Base-by-base conservation (phyloP, 2,113 vertebrate species). In the Nothoprocta perdicaria region DNA sequence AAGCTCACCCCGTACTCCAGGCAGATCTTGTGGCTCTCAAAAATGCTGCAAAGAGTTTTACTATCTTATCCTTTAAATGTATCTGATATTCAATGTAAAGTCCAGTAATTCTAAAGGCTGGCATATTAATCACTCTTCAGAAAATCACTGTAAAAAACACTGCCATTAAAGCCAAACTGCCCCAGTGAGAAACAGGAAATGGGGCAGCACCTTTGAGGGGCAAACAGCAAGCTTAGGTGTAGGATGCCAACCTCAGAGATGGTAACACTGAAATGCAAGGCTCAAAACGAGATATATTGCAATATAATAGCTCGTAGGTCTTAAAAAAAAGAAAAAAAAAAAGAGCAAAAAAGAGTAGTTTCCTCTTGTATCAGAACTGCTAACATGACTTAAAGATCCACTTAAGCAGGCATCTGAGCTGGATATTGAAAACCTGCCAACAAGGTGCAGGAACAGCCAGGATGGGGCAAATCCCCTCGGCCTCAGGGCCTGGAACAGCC, bases 111-210 rank as follows among this genome's bases (percentile, higher is more conserved):
- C 29, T 61, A 22, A 29, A 55, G 19, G 11, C 41, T 75, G 71
- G 8, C 62, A 65, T 48, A 67, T 45, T 17, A 88, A 23, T 1
- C 33, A 10, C 5, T 38, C 22, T 78, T 90, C 55, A 76, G 27
- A 73, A 92, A 82, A 72, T 53, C 14, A 75, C 22, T 35, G 5
- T 55, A 55, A 80, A 69, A 73, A 38, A 0, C 6, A 29, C 26
- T 83, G 58, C 63, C 23, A 71, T 33, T 67, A 38, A 62, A 85
- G 66, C 38, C 38, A 10, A 88, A 82, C 1, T 0, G 48, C 66
- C 48, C 52, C 10, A 46, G 85, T n/a, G 45, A 95, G 60, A 96
- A 95, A 94, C 94, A 96, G 94, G 93, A 97, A 96, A 93, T 0
- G 8, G 45, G 85, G 23, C 50, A 91, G 43, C 26, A 38, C 62